These are phyloP conservation scores for rat (Rattus norvegicus) DNA, from an alignment of 2,113 vertebrate genomes.

Conservation along the genomic window GRCr8 NC_086021.1:100063001-100063500, in stretches of 20 bases:
- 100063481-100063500: accelerated
- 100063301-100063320: too few relatives aligned
- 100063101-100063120: too few relatives aligned
- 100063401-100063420: background rate
- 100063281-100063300: accelerated
- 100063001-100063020: too few relatives aligned
- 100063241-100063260: background rate
- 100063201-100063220: background rate
- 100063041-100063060: too few relatives aligned
- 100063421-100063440: background rate
- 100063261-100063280: background rate
- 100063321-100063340: background rate
- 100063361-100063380: background rate
- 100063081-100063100: background rate
- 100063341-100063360: background rate
- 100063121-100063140: background rate
- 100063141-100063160: background rate
- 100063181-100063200: background rate
- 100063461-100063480: background rate
- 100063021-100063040: too few relatives aligned
- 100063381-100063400: background rate
- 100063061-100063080: accelerated
- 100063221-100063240: background rate
- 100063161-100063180: background rate
- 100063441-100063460: background rate